Evolutionary conservation across 2,113 vertebrate genomes (phyloP).

Genomic region (Apeltes quadracus): DNA sequence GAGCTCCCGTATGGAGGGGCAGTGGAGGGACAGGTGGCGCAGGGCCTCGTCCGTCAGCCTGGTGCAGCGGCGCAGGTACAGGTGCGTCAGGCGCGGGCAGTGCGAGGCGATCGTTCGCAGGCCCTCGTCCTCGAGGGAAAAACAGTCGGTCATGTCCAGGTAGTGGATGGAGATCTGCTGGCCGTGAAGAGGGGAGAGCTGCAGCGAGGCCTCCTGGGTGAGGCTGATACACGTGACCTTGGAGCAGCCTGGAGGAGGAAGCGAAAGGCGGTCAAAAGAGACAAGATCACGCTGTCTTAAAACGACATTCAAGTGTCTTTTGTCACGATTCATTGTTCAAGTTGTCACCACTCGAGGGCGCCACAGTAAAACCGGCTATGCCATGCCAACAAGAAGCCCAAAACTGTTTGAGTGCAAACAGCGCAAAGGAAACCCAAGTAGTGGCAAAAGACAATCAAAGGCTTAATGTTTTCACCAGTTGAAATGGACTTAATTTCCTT

Average conservation of each 20-base stretch:
- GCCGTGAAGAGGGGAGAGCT: slow-evolving; percentile 91
- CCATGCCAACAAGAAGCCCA: slow-evolving; percentile 11
- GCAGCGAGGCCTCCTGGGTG: slow-evolving; percentile 91
- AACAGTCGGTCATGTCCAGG: slow-evolving; percentile 98
- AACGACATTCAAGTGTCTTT: too few relatives aligned
- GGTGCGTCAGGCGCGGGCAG: slow-evolving; percentile 95
- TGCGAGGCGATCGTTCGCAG: slow-evolving; percentile 95
- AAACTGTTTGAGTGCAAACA: slow-evolving; percentile 29
- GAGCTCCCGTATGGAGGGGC: slow-evolving; percentile 89
- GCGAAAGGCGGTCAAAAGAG: neutral
- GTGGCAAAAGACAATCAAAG: slow-evolving; percentile 17
- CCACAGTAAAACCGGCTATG: slow-evolving; percentile 41
- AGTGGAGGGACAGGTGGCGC: slow-evolving; percentile 94
- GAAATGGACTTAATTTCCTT: slow-evolving; percentile 42
- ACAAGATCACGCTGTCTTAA: too few relatives aligned
- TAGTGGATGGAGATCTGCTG: slow-evolving; percentile 97
- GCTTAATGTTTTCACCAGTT: slow-evolving; percentile 18
- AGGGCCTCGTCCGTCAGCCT: slow-evolving; percentile 94
- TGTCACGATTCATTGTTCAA: neutral
- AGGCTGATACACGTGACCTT: slow-evolving; percentile 98
- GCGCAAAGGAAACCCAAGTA: slow-evolving; percentile 15
- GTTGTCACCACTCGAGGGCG: slow-evolving; percentile 42
- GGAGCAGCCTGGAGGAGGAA: slow-evolving; percentile 87
- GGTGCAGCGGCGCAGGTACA: slow-evolving; percentile 95
- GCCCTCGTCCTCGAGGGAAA: slow-evolving; percentile 94